Evolutionary conservation across 2,888 invertebrate species (phyloP).

Genomic region (Yponomeuta plumbellus): DNA sequence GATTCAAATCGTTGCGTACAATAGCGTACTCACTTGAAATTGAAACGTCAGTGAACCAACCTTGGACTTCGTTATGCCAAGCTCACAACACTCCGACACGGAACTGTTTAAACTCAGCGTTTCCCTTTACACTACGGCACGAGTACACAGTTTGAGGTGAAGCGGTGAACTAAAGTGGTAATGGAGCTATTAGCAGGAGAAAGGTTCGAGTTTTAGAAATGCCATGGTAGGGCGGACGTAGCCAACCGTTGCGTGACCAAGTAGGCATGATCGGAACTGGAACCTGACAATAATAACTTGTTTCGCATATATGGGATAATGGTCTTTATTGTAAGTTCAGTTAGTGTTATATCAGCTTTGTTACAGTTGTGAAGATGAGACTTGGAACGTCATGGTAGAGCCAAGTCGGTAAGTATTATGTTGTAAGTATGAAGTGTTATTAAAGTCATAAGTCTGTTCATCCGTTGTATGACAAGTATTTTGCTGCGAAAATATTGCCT

Average conservation of each 20-base stretch:
- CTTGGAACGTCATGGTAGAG: slow-evolving; percentile 12
- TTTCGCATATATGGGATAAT: background rate
- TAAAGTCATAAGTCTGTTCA: background rate
- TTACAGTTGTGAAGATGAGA: background rate
- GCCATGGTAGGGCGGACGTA: slow-evolving; percentile 6
- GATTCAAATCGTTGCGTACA: slow-evolving; percentile 24
- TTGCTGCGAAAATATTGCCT: no score
- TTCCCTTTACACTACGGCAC: slow-evolving; percentile 2
- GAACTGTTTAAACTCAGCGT: background rate
- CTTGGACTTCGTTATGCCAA: slow-evolving; percentile 9
- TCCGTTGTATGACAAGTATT: background rate
- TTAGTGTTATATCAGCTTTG: background rate
- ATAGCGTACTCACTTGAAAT: background rate
- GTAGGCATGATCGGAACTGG: slow-evolving; percentile 6
- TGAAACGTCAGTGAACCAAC: slow-evolving; percentile 1
- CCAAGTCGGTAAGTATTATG: slow-evolving; percentile 4
- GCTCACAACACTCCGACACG: background rate
- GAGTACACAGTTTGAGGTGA: background rate
- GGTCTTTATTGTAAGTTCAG: background rate
- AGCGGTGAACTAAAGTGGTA: slow-evolving; percentile 3
- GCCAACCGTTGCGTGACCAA: slow-evolving; percentile 11
- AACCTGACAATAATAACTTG: slow-evolving; percentile 10
- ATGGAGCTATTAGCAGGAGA: slow-evolving; percentile 8
- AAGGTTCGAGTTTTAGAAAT: slow-evolving; percentile 6
- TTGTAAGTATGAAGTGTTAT: background rate